Percentiles rank a stretch among this genome's conserved stretches.
phyloP scores from a whole-genome alignment of 2,113 vertebrate species.

The Melanostigma gelatinosum region DNA sequence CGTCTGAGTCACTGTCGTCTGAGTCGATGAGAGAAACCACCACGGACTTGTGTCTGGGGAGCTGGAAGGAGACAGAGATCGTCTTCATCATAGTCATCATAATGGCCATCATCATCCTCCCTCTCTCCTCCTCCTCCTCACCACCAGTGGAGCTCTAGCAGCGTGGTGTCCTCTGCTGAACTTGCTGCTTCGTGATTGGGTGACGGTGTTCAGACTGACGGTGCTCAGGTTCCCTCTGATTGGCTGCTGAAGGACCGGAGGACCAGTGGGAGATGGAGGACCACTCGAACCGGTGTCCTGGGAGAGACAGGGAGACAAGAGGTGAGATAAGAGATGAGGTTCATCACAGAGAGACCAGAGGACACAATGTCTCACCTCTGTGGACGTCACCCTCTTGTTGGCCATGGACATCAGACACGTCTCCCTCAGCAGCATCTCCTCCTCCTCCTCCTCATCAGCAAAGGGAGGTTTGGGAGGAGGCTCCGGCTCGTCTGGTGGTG shows the following conservation, averaged over 20 bases:
- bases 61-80: constrained; percentile 74
- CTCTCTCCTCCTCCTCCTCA: constrained; percentile 38
- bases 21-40: constrained; percentile 94
- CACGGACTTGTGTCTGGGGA: constrained; percentile 95
- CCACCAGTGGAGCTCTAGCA: constrained; percentile 81
- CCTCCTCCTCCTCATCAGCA: constrained; percentile 97
- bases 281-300: constrained; percentile 87
- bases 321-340: neutral
- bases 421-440: constrained; percentile 97
- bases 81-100: neutral
- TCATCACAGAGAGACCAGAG: neutral
- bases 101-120: neutral
- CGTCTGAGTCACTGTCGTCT: constrained; percentile 95
- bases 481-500: constrained; percentile 87
- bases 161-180: constrained; percentile 86
- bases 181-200: constrained; percentile 85
- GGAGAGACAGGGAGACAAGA: constrained; percentile 2
- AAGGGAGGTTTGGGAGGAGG: constrained; percentile 96
- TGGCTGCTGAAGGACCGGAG: constrained; percentile 64
- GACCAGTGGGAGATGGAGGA: constrained; percentile 86
- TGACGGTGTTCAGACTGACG: constrained; percentile 89
- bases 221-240: constrained; percentile 86
- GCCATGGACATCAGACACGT: constrained; percentile 95
- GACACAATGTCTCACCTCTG: constrained; percentile 36
- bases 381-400: constrained; percentile 84